phyloP scores from a whole-genome alignment of 2,888 invertebrate genomes.

The Dioctria rufipes region DNA sequence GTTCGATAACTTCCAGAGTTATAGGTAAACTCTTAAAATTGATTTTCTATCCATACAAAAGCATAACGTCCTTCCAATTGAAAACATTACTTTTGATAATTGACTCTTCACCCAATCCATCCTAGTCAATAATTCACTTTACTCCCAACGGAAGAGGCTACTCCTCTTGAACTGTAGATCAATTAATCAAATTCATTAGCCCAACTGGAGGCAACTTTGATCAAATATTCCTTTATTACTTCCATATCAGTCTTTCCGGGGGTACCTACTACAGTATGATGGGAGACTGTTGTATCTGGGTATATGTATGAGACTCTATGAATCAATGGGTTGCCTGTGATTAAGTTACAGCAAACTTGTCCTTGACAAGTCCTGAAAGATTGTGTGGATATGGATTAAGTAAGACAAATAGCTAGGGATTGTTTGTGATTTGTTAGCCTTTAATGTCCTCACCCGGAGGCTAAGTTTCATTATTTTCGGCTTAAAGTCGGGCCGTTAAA shows the following conservation, averaged over 20 bases:
- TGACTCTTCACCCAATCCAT: background rate
- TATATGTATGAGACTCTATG: background rate
- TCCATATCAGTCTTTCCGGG: background rate
- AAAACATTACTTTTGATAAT: no score
- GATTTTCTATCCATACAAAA: no score
- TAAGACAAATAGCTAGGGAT: conserved; percentile 44
- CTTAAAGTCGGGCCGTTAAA: conserved; percentile 16
- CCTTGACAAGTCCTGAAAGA: conserved; percentile 46
- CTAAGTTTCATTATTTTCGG: conserved; percentile 41
- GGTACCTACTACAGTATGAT: background rate
- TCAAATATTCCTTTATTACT: conserved; percentile 39
- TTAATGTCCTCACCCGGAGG: conserved; percentile 30
- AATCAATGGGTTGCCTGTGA: conserved; percentile 36
- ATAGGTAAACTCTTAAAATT: no score
- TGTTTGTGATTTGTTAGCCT: conserved; percentile 48
- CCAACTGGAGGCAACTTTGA: conserved; percentile 10
- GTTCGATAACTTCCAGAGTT: no score
- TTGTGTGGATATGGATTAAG: conserved; percentile 42
- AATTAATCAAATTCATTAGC: conserved; percentile 50
- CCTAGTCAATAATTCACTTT: background rate
- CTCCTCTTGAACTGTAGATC: conserved; percentile 33
- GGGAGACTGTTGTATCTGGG: background rate
- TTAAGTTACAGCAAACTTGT: conserved; percentile 47
- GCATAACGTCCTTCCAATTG: no score
- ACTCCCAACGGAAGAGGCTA: background rate